Evolutionary conservation across 2,888 invertebrate genomes (phyloP).

Genomic region (Macrophya annulata): DNA sequence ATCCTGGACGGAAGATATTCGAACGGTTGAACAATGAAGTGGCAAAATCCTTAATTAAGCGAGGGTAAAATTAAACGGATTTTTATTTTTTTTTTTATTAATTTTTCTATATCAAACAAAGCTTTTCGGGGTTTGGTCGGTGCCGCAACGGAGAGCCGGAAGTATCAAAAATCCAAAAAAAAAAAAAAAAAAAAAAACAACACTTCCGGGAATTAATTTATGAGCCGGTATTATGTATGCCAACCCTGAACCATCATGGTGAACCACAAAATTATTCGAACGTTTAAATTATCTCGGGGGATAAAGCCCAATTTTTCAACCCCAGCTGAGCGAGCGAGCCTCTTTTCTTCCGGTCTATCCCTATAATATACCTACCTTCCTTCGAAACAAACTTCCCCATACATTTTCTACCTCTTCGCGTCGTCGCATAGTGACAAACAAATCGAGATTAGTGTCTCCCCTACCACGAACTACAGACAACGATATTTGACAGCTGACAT

Average conservation of each 20-base stretch:
- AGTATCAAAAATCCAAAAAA: not conserved
- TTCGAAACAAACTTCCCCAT: not conserved
- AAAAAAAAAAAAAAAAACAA: not conserved
- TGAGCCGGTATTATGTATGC: not conserved
- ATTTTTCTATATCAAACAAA: not conserved
- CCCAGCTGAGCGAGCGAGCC: not conserved
- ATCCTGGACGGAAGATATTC: slow-evolving; percentile 5
- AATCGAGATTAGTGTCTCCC: slow-evolving; percentile 40
- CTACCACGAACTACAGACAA: not conserved
- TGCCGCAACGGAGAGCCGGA: not conserved
- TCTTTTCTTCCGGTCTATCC: not conserved
- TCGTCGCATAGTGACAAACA: slow-evolving; percentile 27
- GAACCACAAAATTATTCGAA: slow-evolving; percentile 7
- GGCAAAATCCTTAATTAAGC: slow-evolving; percentile 27
- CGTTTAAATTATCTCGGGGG: slow-evolving; percentile 9
- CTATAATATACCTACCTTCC: not conserved
- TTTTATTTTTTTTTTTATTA: not conserved
- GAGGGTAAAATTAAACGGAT: slow-evolving; percentile 18
- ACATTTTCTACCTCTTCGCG: not conserved
- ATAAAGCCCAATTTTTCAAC: not conserved
- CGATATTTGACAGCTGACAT: slow-evolving; percentile 47
- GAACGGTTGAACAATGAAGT: slow-evolving; percentile 38
- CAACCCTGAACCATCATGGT: not conserved
- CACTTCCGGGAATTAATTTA: slow-evolving; percentile 16
- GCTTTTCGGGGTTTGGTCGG: not conserved